Base-by-base conservation (phyloP, 2,888 invertebrate species). In the Molanna angustata region DNA sequence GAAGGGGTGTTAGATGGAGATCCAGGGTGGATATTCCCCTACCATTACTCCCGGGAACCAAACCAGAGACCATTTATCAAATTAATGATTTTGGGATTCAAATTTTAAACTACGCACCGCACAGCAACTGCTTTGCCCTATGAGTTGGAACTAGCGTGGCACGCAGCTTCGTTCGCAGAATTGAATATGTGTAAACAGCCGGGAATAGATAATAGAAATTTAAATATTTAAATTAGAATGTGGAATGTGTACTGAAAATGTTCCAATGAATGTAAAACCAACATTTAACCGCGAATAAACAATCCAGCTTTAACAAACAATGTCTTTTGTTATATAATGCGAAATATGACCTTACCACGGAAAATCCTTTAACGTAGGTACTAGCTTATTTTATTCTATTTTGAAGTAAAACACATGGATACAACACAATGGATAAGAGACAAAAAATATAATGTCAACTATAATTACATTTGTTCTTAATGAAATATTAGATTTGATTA, bases 51-150 rank as follows among this genome's bases (percentile, higher is more conserved):
- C 48, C 57, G 43, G 65, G 64, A 65, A 64, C 64, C 65, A 64
- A 65, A 62, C 64, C 63, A 54, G 54, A 60, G 62, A 61, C 66
- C 72, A 72, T 74, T 72, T 73, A 72, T 73, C 73, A 73, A 71
- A 69, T 68, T 73, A 73, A 74, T 72, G 71, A 70, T 65, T 67
- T 65, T 65, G 66, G 69, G 68, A 68, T 71, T 64, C 65, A 69
- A 68, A 68, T 69, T 72, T 70, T 65, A 66, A 65, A 56, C 53
- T 57, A 49, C 57, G 61, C 57, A 52, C 55, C 53, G 49, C 54
- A 49, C 35, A 62, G 64, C 65, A 66, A 67, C 61, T 54, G 42
- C 32, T 50, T 32, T 37, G 22, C 22, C 21, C 35, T 46, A 46
- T 22, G 37, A n/a, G 46, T 31, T 35, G 22, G 27, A 13, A 43